Evolutionary conservation across 2,797 vertebrate genomes (phyloP), one percentile per base, ranked within the genome.

Genomic region (Pipistrellus pygmaeus): DNA sequence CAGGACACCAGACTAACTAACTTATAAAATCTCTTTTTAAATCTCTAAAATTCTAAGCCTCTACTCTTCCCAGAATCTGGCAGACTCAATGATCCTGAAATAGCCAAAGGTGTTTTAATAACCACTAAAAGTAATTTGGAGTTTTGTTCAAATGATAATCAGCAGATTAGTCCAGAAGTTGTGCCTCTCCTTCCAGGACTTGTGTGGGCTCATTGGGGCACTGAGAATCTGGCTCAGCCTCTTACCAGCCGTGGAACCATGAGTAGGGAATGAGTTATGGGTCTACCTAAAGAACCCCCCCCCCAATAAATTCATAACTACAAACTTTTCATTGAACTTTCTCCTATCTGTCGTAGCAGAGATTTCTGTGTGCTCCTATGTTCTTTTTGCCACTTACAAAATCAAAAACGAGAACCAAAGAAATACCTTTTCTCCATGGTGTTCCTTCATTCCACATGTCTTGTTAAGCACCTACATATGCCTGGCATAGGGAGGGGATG

Each of bases 121-220:
- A 62, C 53, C 8, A 23, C 7, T 38, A 30, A 89, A 17, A 17
- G 44, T 51, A n/a, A 69, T 77, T 32, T 25, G 46, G 20, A 69
- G 7, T 64, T 48, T 25, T 18, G 8, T 27, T 88, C 64, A 41
- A 64, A 44, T 20, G 10, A 5, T 20, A 4, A 30, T 90, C 48
- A 46, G 23, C 18, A 60, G 30, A 71, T 41, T 3, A 12, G 2
- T 71, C 8, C 12, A 8, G 20, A 23, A 15, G 0, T 0, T 10
- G 14, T 6, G 5, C 18, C 66, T 55, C 35, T 62, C n/a, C 13
- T 71, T 55, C 27, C 18, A 13, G 35, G 32, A 41, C 8, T 12
- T n/a, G 17, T 15, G 5, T 10, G 20, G 13, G 32, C 11, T 41
- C 21, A 14, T 30, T n/a, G 20, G 8, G 4, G 57, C 44, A 35